Base-by-base conservation (phyloP, 2,888 invertebrate species). In the Perizoma affinitatum region DNA sequence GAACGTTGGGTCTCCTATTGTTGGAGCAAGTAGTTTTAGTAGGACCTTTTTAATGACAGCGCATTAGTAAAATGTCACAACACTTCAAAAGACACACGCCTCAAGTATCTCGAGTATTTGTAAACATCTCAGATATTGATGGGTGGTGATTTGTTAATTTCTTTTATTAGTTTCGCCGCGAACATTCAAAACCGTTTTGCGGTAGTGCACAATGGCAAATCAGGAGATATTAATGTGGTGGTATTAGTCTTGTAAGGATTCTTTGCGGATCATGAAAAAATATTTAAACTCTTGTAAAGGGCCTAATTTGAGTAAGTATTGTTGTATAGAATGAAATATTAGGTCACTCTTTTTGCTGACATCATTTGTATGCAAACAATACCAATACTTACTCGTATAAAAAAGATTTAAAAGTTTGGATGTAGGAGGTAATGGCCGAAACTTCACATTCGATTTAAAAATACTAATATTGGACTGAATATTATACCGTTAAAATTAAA, bases 21-120 rank as follows among this genome's bases (percentile, higher is more conserved):
- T 90, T 60, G 68, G 56, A 59, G 54, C 60, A 80, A 68, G 72
- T 74, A 74, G 73, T 83, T 82, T 80, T 80, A 43, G 74, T 74
- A 85, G 82, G 83, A 82, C 80, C 83, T 79, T 72, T 73, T 68
- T 88, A 90, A 92, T 82, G 88, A 85, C 83, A 80, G 52, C 84
- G 70, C 90, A 92, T 92, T 91, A 92, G 90, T 91, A 88, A 90
- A 86, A 84, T 88, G 91, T 91, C 92, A 90, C 84, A 92, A 92
- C 90, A 92, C 79, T 87, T 89, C 87, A 90, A 89, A 88, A 83
- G 81, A 87, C 86, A 84, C 83, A 80, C 82, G 77, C 79, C 75
- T 76, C 72, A 79, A 78, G 74, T 22, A 73, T 80, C 80, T 81
- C 71, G 73, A 85, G 80, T 72, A 76, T 77, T 74, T 72, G 75